phyloP scores from a whole-genome alignment of 2,888 invertebrate species.

The Deilephila elpenor region DNA sequence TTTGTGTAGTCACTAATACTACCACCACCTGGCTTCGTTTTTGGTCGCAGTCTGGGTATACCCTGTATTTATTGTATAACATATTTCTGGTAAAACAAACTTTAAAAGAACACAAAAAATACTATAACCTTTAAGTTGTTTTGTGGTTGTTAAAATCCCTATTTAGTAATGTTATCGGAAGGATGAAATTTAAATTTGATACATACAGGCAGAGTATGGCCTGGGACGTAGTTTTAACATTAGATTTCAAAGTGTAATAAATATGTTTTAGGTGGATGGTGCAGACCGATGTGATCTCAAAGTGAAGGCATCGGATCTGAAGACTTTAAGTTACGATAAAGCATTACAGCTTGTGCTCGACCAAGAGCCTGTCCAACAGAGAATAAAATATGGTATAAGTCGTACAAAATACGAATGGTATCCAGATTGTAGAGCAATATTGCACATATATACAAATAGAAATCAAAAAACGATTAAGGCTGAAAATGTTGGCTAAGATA shows the following conservation, averaged over 20 bases:
- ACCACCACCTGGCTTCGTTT: too few relatives aligned
- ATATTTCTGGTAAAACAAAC: too few relatives aligned
- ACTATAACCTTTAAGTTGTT: not conserved
- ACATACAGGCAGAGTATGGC: not conserved
- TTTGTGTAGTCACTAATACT: too few relatives aligned
- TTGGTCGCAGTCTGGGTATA: too few relatives aligned
- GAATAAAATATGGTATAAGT: conserved; percentile 61
- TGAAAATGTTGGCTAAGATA: not conserved
- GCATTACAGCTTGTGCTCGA: conserved; percentile 69
- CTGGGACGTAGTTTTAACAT: conserved; percentile 8
- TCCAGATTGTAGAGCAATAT: conserved; percentile 74
- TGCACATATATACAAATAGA: conserved; percentile 69
- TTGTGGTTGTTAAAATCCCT: not conserved
- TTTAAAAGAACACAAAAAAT: not conserved
- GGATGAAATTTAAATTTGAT: not conserved
- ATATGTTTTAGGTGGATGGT: conserved; percentile 74
- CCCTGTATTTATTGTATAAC: too few relatives aligned
- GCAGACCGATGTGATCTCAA: conserved; percentile 73
- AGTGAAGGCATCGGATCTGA: conserved; percentile 65
- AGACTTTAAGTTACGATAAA: conserved; percentile 59
- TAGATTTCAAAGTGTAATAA: not conserved
- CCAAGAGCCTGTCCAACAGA: conserved; percentile 63
- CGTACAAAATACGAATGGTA: conserved; percentile 71
- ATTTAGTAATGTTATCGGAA: too few relatives aligned
- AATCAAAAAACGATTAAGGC: conserved; percentile 43